Base-by-base conservation (phyloP, 2,888 invertebrate genomes). In the Psylliodes chrysocephalus region DNA sequence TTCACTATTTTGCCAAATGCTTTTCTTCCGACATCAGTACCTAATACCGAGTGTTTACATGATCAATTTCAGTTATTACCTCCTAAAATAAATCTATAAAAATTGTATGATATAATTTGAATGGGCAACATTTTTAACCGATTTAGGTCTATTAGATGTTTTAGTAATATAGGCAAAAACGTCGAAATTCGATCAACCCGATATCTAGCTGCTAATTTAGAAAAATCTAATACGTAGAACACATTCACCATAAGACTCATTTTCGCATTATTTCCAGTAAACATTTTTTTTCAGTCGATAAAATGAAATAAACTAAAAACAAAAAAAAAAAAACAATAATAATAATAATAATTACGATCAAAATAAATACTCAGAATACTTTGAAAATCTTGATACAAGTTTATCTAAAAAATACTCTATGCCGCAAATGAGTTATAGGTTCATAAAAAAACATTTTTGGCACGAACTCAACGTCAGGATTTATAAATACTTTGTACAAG, bases 231-330 rank as follows among this genome's bases (percentile, higher is more conserved):
- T 46, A 52, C 53, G 38, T 53, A 68, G 70, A 72, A 71, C 70
- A 72, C 72, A 67, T 68, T 59, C 59, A 64, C 68, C 69, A 72
- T 70, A 71, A 72, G 69, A 64, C 56, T 57, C 51, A 51, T 69
- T 64, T 56, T 61, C 51, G 25, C 40, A 17, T 64, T 66, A 54
- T 47, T 60, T 67, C 57, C 56, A 62, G 42, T 62, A 57, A 56
- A 63, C 63, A 61, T 53, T 4, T 4, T 22, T 4, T 4, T 63
- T 71, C 71, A 71, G 69, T 71, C 69, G 40, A 65, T 63, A 49
- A 53, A 63, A 63, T 56, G 35, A 54, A 52, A 53, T 10, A 46
- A 60, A 61, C 61, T n/a, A 61, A 52, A 63, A 46, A 46, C 57
- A 66, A 60, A 56, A 53, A 56, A 60, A 60, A 49, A 52, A 54